A percentile compares a stretch with the other conserved stretches of the same genome.
Evolutionary conservation across 2,113 vertebrate species (phyloP).

Genomic region (Scomber scombrus): DNA sequence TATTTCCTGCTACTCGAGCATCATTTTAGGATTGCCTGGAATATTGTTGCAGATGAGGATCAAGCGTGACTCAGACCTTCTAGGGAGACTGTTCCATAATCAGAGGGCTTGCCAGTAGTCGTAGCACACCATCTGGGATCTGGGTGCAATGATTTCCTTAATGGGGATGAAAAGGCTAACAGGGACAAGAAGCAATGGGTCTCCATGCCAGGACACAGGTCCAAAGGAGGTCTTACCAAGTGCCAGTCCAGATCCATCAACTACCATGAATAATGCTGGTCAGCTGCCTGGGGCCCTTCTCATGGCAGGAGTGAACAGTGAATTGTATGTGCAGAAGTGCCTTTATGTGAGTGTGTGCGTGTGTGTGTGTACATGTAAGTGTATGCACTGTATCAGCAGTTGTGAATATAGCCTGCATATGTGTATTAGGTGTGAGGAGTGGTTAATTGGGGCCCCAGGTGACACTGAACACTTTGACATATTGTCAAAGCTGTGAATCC

Average conservation of each 20-base stretch:
- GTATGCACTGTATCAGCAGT: slow-evolving; percentile 16
- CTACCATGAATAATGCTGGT: slow-evolving; percentile 51
- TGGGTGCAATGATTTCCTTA: slow-evolving; percentile 70
- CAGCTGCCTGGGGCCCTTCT: slow-evolving; percentile 49
- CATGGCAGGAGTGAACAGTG: slow-evolving; percentile 9
- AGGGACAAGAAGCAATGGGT: slow-evolving; percentile 47
- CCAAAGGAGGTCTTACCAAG: slow-evolving; percentile 51
- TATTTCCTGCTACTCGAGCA: slow-evolving; percentile 13
- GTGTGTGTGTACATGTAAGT: neutral
- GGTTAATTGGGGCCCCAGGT: slow-evolving; percentile 70
- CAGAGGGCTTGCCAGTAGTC: slow-evolving; percentile 50
- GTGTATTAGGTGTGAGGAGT: slow-evolving; percentile 45
- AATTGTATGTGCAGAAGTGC: slow-evolving; percentile 3
- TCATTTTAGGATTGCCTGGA: slow-evolving; percentile 31
- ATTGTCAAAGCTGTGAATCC: slow-evolving; percentile 59
- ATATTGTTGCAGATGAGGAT: slow-evolving; percentile 16
- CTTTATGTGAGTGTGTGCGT: slow-evolving; percentile 1
- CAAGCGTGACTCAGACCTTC: slow-evolving; percentile 35
- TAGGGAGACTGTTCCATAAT: slow-evolving; percentile 42
- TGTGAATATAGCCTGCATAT: slow-evolving; percentile 37
- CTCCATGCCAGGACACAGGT: slow-evolving; percentile 52
- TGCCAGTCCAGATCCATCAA: slow-evolving; percentile 53
- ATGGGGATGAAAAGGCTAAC: slow-evolving; percentile 68
- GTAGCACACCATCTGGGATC: slow-evolving; percentile 68
- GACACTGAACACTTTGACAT: slow-evolving; percentile 36